phyloP scores from a whole-genome alignment of 2,888 invertebrate species.

The Alsophila aescularia region DNA sequence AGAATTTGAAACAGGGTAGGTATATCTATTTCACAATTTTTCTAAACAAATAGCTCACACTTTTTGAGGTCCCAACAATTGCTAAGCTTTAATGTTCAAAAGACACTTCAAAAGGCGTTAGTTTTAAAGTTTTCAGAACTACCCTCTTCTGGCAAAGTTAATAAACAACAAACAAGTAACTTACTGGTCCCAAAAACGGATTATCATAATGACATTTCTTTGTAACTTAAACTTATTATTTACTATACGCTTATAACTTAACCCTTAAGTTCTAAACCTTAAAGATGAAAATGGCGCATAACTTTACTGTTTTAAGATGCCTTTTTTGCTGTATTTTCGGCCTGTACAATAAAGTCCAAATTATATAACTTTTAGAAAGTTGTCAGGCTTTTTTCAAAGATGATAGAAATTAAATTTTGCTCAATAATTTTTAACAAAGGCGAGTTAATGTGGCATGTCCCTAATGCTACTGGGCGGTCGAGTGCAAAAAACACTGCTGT shows the following conservation, averaged over 20 bases:
- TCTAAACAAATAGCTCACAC: slow-evolving; percentile 2
- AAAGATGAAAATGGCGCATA: slow-evolving; percentile 7
- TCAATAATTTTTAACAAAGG: slow-evolving; percentile 67
- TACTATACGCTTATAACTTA: neutral
- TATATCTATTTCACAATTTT: neutral
- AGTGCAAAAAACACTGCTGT: slow-evolving; percentile 41
- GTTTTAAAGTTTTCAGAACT: neutral
- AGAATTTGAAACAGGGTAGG: no score
- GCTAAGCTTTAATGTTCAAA: neutral
- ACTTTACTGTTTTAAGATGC: neutral
- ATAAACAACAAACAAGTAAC: slow-evolving; percentile 56
- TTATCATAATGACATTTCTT: slow-evolving; percentile 73
- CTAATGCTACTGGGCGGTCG: slow-evolving; percentile 74
- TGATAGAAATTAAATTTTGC: slow-evolving; percentile 64
- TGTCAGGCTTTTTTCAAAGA: neutral
- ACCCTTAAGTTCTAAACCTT: neutral
- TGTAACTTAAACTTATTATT: slow-evolving; percentile 44
- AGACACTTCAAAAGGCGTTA: neutral
- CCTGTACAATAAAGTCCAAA: slow-evolving; percentile 18
- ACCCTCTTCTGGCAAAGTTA: slow-evolving; percentile 23
- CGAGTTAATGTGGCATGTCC: slow-evolving; percentile 56
- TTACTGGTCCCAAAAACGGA: slow-evolving; percentile 59
- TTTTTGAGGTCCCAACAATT: neutral
- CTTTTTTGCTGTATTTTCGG: slow-evolving; percentile 12
- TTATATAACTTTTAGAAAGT: neutral